Evolutionary conservation across 2,888 invertebrate genomes (phyloP).

Genomic region (Keiferia lycopersicella): DNA sequence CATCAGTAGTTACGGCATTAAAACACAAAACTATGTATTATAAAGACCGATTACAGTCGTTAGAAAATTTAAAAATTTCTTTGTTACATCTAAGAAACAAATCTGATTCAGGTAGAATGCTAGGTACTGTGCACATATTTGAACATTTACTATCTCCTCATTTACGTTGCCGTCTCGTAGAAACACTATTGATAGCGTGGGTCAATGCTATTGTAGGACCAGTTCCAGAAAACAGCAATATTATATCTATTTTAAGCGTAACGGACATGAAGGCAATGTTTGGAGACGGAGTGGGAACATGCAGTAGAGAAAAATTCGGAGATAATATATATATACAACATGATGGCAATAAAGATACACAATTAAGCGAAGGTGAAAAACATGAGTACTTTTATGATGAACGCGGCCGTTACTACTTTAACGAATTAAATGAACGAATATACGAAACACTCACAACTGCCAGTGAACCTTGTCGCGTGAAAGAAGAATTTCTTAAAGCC

Average conservation of each 20-base stretch:
- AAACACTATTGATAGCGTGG: constrained; percentile 44
- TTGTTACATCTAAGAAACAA: constrained; percentile 36
- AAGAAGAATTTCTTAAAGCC: constrained; percentile 38
- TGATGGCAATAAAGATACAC: constrained; percentile 38
- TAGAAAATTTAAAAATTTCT: constrained; percentile 44
- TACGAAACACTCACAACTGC: constrained; percentile 46
- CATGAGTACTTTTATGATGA: constrained; percentile 48
- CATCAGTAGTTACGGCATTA: constrained; percentile 41
- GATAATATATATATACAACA: constrained; percentile 43
- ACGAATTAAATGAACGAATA: constrained; percentile 33
- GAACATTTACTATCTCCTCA: constrained; percentile 45
- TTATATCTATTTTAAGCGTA: constrained; percentile 46
- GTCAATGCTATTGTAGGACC: constrained; percentile 34
- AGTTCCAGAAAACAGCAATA: constrained; percentile 35
- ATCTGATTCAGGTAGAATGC: constrained; percentile 13
- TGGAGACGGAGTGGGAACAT: constrained; percentile 42
- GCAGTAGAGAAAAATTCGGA: constrained; percentile 43
- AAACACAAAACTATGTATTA: constrained; percentile 48
- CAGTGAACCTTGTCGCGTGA: constrained; percentile 43
- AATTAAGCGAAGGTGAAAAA: constrained; percentile 40
- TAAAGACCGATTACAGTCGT: constrained; percentile 43
- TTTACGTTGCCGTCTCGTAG: constrained; percentile 44
- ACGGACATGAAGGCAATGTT: constrained; percentile 41
- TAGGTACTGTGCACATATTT: constrained; percentile 37
- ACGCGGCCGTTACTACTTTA: constrained; percentile 47